phyloP scores from a whole-genome alignment of 2,113 vertebrate species.

The Urocolius indicus region DNA sequence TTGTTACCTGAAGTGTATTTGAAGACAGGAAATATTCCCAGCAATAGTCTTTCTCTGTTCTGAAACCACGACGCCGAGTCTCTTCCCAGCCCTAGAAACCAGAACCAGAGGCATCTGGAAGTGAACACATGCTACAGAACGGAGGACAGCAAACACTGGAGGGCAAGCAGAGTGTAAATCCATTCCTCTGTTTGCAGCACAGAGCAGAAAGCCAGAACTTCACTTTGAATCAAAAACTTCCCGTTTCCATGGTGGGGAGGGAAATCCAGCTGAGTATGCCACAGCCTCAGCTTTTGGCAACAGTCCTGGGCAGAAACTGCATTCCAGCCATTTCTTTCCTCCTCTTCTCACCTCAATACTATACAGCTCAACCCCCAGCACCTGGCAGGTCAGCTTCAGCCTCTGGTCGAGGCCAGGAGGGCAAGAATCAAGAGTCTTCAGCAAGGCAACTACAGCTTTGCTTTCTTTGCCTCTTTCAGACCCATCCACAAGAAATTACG shows the following conservation, averaged over 20 bases:
- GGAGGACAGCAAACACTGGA: background rate
- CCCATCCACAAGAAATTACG: background rate
- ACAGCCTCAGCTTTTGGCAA: background rate
- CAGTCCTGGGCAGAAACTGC: background rate
- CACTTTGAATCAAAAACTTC: background rate
- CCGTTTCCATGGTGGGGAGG: background rate
- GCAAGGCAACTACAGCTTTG: background rate
- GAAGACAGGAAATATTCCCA: conserved; percentile 97
- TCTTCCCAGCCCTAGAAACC: conserved; percentile 92
- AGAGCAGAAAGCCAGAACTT: background rate
- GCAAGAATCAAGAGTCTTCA: background rate
- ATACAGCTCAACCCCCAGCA: background rate
- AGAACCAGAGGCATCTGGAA: rapidly evolving
- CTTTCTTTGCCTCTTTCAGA: background rate
- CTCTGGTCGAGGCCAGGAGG: background rate
- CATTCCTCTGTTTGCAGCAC: background rate
- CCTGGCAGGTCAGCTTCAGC: background rate
- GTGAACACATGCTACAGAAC: background rate
- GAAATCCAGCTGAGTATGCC: background rate
- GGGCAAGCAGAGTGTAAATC: background rate
- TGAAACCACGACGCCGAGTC: conserved; percentile 83
- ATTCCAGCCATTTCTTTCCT: background rate
- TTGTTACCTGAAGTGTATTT: conserved; percentile 92
- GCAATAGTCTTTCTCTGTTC: conserved; percentile 92
- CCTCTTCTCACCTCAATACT: background rate